These are phyloP conservation scores for Mesembrinibis cayennensis DNA, from an alignment of 2,113 vertebrate genomes.

Conservation along the genomic window DNA sequence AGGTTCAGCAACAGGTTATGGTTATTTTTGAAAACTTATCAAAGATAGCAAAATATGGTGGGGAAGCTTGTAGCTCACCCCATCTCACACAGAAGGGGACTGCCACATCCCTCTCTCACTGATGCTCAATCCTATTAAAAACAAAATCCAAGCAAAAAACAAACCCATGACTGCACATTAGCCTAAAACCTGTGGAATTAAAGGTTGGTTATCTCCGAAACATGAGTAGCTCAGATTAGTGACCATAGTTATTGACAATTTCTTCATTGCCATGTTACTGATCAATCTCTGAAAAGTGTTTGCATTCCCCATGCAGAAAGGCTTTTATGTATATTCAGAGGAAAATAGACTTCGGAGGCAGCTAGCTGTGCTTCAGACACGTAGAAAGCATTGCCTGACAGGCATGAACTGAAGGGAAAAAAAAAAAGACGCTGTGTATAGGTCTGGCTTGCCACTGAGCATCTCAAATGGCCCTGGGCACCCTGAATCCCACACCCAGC, in stretches of 20 bases:
- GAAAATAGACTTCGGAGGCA: background rate
- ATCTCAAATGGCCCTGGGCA: background rate
- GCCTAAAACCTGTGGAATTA: background rate
- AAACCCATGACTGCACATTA: background rate
- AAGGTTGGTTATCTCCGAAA: background rate
- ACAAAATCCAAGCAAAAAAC: background rate
- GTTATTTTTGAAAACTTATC: background rate
- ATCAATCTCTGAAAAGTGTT: background rate
- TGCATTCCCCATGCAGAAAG: background rate
- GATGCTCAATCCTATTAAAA: background rate
- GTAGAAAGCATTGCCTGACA: background rate
- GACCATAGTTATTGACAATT: background rate
- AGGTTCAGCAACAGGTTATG: background rate
- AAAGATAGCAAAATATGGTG: background rate
- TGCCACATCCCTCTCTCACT: background rate
- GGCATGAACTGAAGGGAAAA: background rate
- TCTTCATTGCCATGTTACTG: too few relatives aligned
- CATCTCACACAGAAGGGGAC: background rate
- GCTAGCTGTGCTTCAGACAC: background rate
- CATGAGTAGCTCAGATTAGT: background rate
- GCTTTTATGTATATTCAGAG: background rate
- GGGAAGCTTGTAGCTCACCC: background rate
- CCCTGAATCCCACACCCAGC: background rate
- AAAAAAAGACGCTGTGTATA: background rate
- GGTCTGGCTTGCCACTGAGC: background rate